phyloP scores from a whole-genome alignment of 2,888 invertebrate species.

The Drosophila subsilvestris region DNA sequence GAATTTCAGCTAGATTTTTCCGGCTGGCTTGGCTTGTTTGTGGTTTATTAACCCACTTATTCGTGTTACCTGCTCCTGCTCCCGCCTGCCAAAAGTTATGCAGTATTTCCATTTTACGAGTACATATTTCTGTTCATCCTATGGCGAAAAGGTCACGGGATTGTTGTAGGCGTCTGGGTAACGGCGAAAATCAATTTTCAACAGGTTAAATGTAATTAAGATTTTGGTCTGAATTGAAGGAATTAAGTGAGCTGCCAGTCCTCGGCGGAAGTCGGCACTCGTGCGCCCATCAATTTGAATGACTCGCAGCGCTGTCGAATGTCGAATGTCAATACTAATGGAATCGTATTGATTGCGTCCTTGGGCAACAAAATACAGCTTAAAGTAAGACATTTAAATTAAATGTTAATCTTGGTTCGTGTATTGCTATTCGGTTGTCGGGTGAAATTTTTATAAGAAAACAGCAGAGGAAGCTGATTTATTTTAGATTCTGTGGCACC shows the following conservation, averaged over 20 bases:
- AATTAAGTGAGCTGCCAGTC: constrained; percentile 7
- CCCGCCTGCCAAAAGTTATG: constrained; percentile 20
- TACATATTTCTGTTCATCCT: not conserved
- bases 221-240: not conserved
- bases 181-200: constrained; percentile 27
- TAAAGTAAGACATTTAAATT: not conserved
- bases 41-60: constrained; percentile 73
- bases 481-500: not conserved
- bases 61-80: constrained; percentile 42
- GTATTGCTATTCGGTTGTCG: no score
- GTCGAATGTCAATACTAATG: not conserved
- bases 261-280: not conserved
- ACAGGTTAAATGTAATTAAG: constrained; percentile 20
- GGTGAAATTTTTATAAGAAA: not conserved
- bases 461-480: not conserved
- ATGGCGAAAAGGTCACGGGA: constrained; percentile 7
- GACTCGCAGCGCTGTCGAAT: not conserved
- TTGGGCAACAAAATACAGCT: not conserved
- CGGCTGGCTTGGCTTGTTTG: constrained; percentile 42
- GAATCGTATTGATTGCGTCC: not conserved
- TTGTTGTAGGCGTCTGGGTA: not conserved
- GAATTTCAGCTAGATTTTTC: constrained; percentile 49
- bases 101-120: constrained; percentile 4
- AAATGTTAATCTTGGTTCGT: no score
- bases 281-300: not conserved